Evolutionary conservation across 2,888 invertebrate genomes (phyloP), one percentile per base, ranked within the genome.

Genomic region (Drosophila suboccidentalis): DNA sequence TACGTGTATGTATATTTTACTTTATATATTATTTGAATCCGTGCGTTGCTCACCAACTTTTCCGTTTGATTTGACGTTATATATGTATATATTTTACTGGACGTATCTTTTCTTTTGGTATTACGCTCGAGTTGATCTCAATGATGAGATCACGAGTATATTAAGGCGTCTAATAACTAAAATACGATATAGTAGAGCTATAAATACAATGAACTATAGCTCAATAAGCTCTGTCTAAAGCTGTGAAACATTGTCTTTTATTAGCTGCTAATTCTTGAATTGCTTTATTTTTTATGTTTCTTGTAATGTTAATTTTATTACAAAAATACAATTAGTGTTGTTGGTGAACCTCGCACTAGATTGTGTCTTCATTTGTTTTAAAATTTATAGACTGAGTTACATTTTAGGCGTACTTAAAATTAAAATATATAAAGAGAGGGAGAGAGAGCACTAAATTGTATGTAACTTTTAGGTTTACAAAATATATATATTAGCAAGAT

Each of bases 141-240:
- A 15, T 44, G 36, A 13, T 17, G 19, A 58, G 53, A 58, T 58
- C 19, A 29, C 59, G 43, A 59, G 50, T 61, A 22, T 54, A 34
- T 59, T 64, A 69, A 58, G 46, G 59, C 49, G 34, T 70, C 78
- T 80, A 78, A 55, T 39, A 65, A 75, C 66, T 79, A 82, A 55
- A 54, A 57, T 71, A 63, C 53, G 59, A 75, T 61, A 51, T 61
- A 54, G 46, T 13, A 34, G 32, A 50, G 34, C 49, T 49, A 17
- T 47, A 44, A 13, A 44, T 39, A 22, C 19, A 17, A 19, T 26
- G 36, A 57, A 39, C 50, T 69, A 64, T 38, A 46, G 50, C 50
- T 59, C 58, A 50, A 72, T 82, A 82, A 82, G 85, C 85, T 82
- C 82, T 64, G 63, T 50, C 75, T 80, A 71, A 71, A 69, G 71